A percentile compares a stretch with the other conserved stretches of the same genome.
These are phyloP conservation scores for Marcusenius ussheri DNA, from an alignment of 2,113 vertebrate species.

Conservation along the genomic window DNA sequence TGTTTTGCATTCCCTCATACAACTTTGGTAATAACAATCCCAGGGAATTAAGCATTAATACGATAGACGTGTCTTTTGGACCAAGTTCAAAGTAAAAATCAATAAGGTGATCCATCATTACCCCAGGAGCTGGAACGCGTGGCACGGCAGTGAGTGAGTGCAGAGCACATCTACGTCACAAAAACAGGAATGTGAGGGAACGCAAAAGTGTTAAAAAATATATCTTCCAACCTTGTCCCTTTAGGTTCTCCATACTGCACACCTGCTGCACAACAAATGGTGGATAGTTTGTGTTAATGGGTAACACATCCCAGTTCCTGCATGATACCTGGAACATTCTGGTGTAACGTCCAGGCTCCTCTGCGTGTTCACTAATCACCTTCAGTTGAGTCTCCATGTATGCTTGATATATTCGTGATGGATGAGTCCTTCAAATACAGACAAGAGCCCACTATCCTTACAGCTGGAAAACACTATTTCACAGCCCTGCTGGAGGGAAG, in stretches of 20 bases:
- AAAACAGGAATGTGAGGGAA: not conserved
- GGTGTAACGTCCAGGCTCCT: not conserved
- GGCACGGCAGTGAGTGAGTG: not conserved
- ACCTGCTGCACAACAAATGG: not conserved
- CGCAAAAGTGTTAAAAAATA: not conserved
- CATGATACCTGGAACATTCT: not conserved
- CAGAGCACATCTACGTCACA: not conserved
- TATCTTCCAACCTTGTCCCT: not conserved
- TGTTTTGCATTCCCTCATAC: not conserved
- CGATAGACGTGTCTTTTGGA: not conserved
- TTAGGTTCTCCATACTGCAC: not conserved
- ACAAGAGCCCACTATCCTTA: not conserved
- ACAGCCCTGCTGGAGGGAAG: not conserved
- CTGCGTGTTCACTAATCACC: not conserved
- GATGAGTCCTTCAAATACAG: not conserved
- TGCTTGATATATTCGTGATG: not conserved
- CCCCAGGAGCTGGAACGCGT: not conserved
- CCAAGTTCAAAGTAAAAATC: not conserved
- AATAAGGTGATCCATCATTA: not conserved
- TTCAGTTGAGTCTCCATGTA: not conserved
- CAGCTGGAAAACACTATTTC: not conserved
- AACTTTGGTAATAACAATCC: not conserved
- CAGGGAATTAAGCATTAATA: not conserved
- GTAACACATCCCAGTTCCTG: slow-evolving; percentile 1
- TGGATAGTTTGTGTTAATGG: not conserved